phyloP scores from a whole-genome alignment of 2,113 vertebrate genomes.

The Erythrocercus mccallii region DNA sequence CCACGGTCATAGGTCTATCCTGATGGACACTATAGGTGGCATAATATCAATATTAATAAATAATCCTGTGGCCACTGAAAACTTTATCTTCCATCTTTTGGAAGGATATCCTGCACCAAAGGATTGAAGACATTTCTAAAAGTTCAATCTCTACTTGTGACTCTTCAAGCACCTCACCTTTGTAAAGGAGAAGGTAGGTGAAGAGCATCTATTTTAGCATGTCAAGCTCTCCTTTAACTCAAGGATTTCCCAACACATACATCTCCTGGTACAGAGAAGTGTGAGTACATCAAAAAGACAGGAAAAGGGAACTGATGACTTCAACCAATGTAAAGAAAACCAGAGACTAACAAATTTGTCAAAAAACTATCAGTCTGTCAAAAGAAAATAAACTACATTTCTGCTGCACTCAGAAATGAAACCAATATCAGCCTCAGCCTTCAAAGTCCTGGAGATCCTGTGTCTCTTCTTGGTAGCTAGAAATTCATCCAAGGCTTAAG shows the following conservation, averaged over 20 bases:
- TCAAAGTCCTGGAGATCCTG: neutral
- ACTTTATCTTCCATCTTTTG: neutral
- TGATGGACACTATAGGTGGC: neutral
- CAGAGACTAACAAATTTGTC: slow-evolving; percentile 21
- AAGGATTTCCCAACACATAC: neutral
- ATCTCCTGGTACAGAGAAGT: neutral
- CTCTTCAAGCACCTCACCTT: neutral
- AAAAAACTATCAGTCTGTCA: slow-evolving; percentile 1
- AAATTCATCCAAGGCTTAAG: neutral
- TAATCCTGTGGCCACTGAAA: neutral
- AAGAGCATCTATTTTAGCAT: neutral
- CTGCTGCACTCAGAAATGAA: slow-evolving; percentile 10
- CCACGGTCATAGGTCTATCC: rapidly evolving
- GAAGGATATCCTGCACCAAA: neutral
- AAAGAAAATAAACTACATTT: slow-evolving; percentile 5
- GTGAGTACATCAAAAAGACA: neutral
- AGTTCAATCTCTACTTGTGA: neutral
- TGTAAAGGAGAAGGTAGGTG: neutral
- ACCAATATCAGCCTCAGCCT: neutral
- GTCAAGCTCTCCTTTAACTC: neutral
- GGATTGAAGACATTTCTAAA: neutral
- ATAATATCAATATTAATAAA: neutral
- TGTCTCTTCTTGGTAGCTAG: slow-evolving; percentile 11
- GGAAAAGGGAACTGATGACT: neutral
- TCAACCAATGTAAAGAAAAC: neutral